phyloP scores from a whole-genome alignment of 1,140 invertebrate species.

The Heterodera carotae region DNA sequence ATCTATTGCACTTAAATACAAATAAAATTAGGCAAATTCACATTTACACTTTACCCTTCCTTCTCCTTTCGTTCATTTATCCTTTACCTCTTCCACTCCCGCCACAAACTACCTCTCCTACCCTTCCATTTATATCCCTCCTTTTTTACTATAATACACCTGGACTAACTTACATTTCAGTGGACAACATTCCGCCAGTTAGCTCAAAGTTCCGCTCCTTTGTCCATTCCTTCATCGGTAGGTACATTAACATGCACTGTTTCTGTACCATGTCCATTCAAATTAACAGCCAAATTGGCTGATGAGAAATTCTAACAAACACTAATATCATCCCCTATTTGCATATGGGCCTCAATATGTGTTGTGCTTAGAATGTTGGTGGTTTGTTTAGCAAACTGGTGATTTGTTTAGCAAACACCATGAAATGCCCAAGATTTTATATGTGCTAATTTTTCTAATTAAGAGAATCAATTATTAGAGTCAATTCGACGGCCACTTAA shows the following conservation, averaged over 20 bases:
- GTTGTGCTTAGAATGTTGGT: neutral
- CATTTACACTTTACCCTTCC: no score
- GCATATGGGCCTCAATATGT: neutral
- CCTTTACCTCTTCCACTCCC: neutral
- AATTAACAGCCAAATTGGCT: constrained; percentile 3
- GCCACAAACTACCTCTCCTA: neutral
- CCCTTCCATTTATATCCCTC: neutral
- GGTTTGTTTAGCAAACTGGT: no score
- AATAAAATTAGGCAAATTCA: no score
- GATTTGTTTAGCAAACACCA: no score
- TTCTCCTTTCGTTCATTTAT: no score
- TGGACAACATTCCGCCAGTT: constrained; percentile 13
- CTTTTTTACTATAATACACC: neutral
- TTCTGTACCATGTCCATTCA: constrained; percentile 5
- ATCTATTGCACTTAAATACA: no score
- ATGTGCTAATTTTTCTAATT: no score
- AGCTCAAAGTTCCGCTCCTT: constrained; percentile 50
- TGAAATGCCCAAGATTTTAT: no score
- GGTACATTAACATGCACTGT: constrained; percentile 18
- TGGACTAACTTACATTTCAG: constrained; percentile 6
- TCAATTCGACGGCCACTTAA: no score
- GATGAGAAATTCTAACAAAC: no score
- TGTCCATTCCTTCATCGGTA: constrained; percentile 54
- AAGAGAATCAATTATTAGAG: no score
- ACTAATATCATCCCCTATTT: no score